Base-by-base conservation (phyloP, 2,888 invertebrate species). In the Drosophila cyrtoloma region DNA sequence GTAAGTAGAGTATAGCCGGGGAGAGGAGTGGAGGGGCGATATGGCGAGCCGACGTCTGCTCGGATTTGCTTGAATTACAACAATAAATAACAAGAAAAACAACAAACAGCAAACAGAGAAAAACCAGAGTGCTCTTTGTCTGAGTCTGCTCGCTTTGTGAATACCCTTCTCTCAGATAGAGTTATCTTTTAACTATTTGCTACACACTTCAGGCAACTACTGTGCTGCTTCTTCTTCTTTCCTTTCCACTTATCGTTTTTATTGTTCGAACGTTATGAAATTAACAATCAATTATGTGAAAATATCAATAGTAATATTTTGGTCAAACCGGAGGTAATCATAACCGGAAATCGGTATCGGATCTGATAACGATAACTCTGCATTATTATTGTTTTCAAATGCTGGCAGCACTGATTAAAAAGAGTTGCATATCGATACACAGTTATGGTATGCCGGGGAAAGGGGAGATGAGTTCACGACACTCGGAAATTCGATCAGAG, bases 51-150 rank as follows among this genome's bases (percentile, higher is more conserved):
- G 87, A 84, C 89, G 88, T 86, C 86, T 90, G 84, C 72, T 78
- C 77, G 77, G 89, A 74, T 88, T 86, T 87, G 86, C 81, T 88
- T 90, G 79, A 83, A 81, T 88, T 86, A 86, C 88, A 86, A 76
- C 69, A 85, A 82, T 70, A 76, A 76, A 80, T 70, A 69, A 72
- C 44, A 76, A 71, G 51, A 82, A 75, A 57, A 82, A 70, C 55
- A 84, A 61, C 57, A 61, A 71, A 26, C 16, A 56, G 28, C 19
- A 79, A 84, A 58, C 65, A 59, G 58, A 58, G 50, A 58, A 58
- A 58, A 58, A 6, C 22, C 44, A 56, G 37, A 52, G n/a, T 55
- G 30, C 19, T 37, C n/a, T 65, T 26, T 26, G 39, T 26, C 55
- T 14, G 37, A 37, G 1, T 14, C 1, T 56, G 37, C 6, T 57